These are phyloP conservation scores for Ophiothrix spiculata DNA, from an alignment of 35 echinoderm and acorn worm genomes.

Conservation along the genomic window DNA sequence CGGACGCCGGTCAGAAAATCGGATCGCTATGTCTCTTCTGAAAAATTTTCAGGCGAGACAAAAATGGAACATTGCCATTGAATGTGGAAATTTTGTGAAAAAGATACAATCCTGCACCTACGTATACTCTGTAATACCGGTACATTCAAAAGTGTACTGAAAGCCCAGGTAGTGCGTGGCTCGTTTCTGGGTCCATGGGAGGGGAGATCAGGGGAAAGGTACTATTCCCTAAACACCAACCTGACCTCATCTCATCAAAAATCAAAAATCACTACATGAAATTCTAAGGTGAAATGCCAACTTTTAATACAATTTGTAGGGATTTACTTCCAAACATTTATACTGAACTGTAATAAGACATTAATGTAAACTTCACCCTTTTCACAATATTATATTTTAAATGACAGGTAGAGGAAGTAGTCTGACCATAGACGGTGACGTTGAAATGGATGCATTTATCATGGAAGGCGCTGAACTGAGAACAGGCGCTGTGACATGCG, in stretches of 20 bases:
- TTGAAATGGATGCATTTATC: conserved; percentile 92
- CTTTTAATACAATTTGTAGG: not conserved
- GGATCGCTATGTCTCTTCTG: too few species aligned
- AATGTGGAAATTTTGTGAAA: too few species aligned
- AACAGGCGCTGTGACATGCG: conserved; percentile 70
- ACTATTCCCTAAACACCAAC: too few species aligned
- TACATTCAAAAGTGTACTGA: too few species aligned
- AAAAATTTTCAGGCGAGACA: too few species aligned
- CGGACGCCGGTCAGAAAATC: too few species aligned
- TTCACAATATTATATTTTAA: conserved; percentile 10
- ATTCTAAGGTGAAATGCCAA: not conserved
- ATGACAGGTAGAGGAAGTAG: conserved; percentile 59
- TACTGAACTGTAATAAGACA: not conserved
- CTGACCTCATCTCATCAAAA: not conserved
- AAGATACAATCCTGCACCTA: too few species aligned
- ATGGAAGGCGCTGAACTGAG: conserved; percentile 76
- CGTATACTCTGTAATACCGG: too few species aligned
- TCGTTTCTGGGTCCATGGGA: too few species aligned
- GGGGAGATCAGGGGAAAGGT: too few species aligned
- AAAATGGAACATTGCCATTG: too few species aligned
- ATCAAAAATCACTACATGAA: not conserved
- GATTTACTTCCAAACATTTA: not conserved
- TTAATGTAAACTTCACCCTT: not conserved
- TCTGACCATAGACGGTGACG: conserved; percentile 58
- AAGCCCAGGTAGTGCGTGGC: too few species aligned